Evolutionary conservation across 2,888 invertebrate species (phyloP).

Genomic region (Tinea semifulvella): DNA sequence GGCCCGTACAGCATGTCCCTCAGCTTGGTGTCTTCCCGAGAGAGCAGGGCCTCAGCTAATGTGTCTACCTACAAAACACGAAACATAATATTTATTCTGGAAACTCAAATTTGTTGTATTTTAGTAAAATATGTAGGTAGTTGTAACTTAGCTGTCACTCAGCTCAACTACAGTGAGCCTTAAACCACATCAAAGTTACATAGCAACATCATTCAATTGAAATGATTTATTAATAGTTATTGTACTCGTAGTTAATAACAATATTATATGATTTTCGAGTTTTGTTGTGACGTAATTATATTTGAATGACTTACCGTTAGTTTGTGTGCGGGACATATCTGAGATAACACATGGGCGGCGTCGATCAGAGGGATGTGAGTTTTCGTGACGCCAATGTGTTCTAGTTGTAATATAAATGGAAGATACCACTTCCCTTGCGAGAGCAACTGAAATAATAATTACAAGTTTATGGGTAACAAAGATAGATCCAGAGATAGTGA

Average conservation of each 20-base stretch:
- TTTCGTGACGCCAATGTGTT: conserved; percentile 86
- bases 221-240: too few relatives aligned
- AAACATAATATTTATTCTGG: neutral
- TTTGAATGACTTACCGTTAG: conserved; percentile 70
- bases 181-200: too few relatives aligned
- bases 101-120: neutral
- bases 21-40: conserved; percentile 50
- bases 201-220: too few relatives aligned
- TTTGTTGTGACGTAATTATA: too few relatives aligned
- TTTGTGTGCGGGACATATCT: conserved; percentile 81
- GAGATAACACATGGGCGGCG: conserved; percentile 80
- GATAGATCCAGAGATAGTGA: neutral
- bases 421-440: conserved; percentile 81
- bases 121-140: too few relatives aligned
- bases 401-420: conserved; percentile 85
- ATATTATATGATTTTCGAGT: too few relatives aligned
- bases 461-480: neutral
- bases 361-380: conserved; percentile 84
- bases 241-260: too few relatives aligned
- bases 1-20: conserved; percentile 57
- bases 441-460: conserved; percentile 71
- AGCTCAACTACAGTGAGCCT: too few relatives aligned
- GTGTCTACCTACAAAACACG: conserved; percentile 36
- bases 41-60: conserved; percentile 51
- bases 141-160: too few relatives aligned